phyloP scores from a whole-genome alignment of 2,888 invertebrate genomes.

The Lypha dubia region DNA sequence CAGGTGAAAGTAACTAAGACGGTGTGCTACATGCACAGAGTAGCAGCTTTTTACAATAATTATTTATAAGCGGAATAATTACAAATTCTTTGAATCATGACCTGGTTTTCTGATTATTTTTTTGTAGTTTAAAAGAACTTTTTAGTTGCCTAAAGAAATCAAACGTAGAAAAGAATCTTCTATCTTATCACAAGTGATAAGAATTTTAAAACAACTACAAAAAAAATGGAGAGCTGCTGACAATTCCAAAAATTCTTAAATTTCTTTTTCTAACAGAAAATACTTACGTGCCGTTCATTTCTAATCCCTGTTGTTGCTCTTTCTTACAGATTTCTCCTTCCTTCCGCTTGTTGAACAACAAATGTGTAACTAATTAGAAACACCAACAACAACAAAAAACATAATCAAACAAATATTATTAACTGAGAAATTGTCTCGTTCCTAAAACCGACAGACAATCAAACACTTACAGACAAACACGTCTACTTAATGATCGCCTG shows the following conservation, averaged over 20 bases:
- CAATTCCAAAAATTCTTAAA: too few relatives aligned
- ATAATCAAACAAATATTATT: conserved; percentile 21
- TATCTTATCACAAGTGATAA: too few relatives aligned
- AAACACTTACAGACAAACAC: conserved; percentile 78
- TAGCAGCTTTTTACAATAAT: too few relatives aligned
- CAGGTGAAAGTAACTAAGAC: neutral
- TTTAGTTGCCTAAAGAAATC: too few relatives aligned
- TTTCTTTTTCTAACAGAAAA: neutral
- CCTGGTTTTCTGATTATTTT: too few relatives aligned
- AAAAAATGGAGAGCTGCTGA: too few relatives aligned
- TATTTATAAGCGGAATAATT: too few relatives aligned
- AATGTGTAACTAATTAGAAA: neutral
- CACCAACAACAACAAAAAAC: neutral
- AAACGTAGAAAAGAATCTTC: too few relatives aligned
- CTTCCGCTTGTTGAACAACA: conserved; percentile 21
- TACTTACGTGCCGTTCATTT: neutral
- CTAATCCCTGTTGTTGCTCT: neutral
- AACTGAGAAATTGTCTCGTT: conserved; percentile 41
- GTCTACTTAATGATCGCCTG: conserved; percentile 79
- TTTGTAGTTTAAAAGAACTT: too few relatives aligned
- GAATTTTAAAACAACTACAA: too few relatives aligned
- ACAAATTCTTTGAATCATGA: too few relatives aligned
- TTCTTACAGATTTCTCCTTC: neutral
- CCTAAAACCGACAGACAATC: conserved; percentile 16
- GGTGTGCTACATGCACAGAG: too few relatives aligned